Base-by-base conservation (phyloP, 2,113 vertebrate species). In the Phalacrocorax brasilianus region DNA sequence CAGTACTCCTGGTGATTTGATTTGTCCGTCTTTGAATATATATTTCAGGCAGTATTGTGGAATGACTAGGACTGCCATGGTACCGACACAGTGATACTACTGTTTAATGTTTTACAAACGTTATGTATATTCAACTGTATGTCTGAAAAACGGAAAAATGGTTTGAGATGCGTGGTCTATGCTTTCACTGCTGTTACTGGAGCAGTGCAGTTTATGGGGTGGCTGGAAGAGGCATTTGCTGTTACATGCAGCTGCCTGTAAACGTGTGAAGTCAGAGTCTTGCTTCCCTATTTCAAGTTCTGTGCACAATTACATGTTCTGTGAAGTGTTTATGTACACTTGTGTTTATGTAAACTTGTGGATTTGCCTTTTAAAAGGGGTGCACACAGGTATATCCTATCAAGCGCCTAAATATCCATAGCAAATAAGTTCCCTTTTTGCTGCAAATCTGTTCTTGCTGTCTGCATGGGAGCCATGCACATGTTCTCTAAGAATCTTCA, bases 171-270 rank as follows among this genome's bases (percentile, higher is more conserved):
- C 3, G 7, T 30, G 16, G 11, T 21, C 19, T 45, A 7, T 32
- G 13, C 33, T 59, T 27, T 32, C 40, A 1, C 23, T 53, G 38
- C 28, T 76, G 2, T 33, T 90, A 9, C 47, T 80, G 45, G 20
- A 62, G 79, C 67, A 75, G 26, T 22, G 22, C 9, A 23, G 42
- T 74, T 66, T 55, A 7, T 63, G 14, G 55, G 38, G 14, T 78
- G 83, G 76, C 68, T 92, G 53, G 76, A 72, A 68, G 92, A 88
- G 72, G 44, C 21, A 44, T 65, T 85, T 89, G 49, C 49, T 94
- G 61, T 28, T 71, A 47, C 9, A 20, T 45, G 44, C 91, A 94
- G 86, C 62, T 95, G 80, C 49, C 77, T 92, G 52, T 72, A 78
- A 92, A 42, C 21, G 7, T 38, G 24, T 65, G n/a, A 80, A 40